Evolutionary conservation across 1,140 invertebrate genomes (phyloP).

Genomic region (Dreissena polymorpha): DNA sequence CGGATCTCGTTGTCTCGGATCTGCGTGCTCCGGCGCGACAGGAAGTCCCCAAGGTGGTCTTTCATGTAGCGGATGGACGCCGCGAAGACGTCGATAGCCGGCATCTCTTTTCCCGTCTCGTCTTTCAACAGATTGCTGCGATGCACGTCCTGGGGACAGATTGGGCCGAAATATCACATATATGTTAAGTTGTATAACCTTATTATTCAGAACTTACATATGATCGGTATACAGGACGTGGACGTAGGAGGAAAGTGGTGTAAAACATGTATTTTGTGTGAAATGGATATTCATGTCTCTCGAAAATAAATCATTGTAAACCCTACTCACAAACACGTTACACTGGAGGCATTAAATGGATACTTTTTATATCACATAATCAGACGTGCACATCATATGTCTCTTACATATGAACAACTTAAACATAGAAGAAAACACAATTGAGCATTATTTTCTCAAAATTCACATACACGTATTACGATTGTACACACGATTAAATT

Average conservation of each 20-base stretch:
- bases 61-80: conserved; percentile 10
- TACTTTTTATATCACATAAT: not conserved
- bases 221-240: not conserved
- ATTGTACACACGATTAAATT: not conserved
- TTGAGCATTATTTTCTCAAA: not conserved
- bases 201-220: no score
- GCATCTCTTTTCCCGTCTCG: conserved; percentile 21
- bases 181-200: not conserved
- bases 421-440: not conserved
- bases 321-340: no score
- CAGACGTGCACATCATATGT: not conserved
- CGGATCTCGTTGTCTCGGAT: conserved; percentile 24
- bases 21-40: not conserved
- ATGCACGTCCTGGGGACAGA: conserved; percentile 5
- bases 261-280: not conserved
- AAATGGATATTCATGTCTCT: not conserved
- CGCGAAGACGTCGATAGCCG: conserved; percentile 26
- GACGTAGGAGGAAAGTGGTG: not conserved
- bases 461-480: not conserved
- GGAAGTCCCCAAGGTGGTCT: not conserved
- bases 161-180: not conserved
- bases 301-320: no score
- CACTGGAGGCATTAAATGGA: no score
- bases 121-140: conserved; percentile 11
- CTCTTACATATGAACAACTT: not conserved